Evolutionary conservation across 53 echinoderm and acorn worm species (phyloP), one percentile per base, ranked within the genome.

Genomic region (Luidia sarsii): DNA sequence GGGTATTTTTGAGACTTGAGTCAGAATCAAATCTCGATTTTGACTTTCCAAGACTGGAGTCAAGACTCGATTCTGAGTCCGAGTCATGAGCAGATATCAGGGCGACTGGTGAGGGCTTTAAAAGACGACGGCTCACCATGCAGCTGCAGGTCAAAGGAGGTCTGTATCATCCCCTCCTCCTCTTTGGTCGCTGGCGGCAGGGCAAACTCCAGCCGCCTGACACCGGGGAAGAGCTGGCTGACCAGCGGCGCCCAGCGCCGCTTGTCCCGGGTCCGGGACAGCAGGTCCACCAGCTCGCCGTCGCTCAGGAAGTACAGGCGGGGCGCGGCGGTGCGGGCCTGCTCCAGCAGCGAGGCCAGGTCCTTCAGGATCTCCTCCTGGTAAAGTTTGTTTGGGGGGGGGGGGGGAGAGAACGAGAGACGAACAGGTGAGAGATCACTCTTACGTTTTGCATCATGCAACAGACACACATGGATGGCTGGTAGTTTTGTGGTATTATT

Each of bases 241-340:
- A 94, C 94, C 1, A 81, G 75, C 6, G 94, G 87, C 20, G 87
- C 45, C 99, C 99, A 99, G 50, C 67, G 85, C 2, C 63, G 68
- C 34, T 88, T 82, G 69, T 99, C 89, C 35, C 75, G 32, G 22
- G 91, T 72, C 33, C 85, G 85, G 20, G 87, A 86, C 53, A 99
- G 64, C 60, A 99, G 69, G 31, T 91, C 87, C 0, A 92, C 87
- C 4, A 94, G 83, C 57, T 94, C 94, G 30, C 85, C 87, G 68
- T 99, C 82, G 55, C 91, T 91, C 22, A 99, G 93, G 72, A 99
- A 99, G 80, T 55, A 91, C 28, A 99, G 89, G 13, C 99, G 86
- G 0, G 99, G 91, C 53, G 85, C 91, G 64, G 86, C 80, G 15
- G 24, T 54, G 28, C 99, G 89, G 51, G 91, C 85, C 20, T 84